Evolutionary conservation across 2,797 vertebrate genomes (phyloP), one percentile per base, ranked within the genome.

Genomic region (Tolypeutes matacus): DNA sequence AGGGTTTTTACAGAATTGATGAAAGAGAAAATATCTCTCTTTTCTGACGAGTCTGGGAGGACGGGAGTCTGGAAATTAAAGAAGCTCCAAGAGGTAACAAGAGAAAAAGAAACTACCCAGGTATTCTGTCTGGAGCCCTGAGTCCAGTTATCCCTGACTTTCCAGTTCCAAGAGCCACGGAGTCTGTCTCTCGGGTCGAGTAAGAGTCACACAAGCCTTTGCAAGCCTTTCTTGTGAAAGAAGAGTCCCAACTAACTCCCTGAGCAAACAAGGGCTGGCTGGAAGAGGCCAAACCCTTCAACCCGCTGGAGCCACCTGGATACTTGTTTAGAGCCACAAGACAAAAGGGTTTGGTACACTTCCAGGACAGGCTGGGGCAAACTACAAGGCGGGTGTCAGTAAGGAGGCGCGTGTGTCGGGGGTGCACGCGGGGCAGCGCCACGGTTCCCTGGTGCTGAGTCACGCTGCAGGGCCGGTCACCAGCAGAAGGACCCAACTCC

Each of bases 161-260:
- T 77, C 73, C 21, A 78, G 56, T 80, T 72, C 39, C 15, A 73
- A 7, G 53, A 60, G 80, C 62, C 69, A 85, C 64, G 62, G 53
- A 65, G 85, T 56, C 88, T 64, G 20, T 56, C 34, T 64, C 49
- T 67, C 39, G 77, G 56, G 12, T 27, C 72, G 83, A 67, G 49
- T n/a, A 81, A 93, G 60, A 83, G 51, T 31, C 36, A 81, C n/a
- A 85, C 76, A 84, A 94, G 56, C 3, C 62, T 87, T 80, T 72
- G 65, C 39, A 80, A 72, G 80, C 13, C 20, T 78, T 60, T 60
- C 62, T n/a, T 83, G 64, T 13, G 83, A 95, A 73, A 77, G 90
- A 39, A 85, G 80, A 39, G 70, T 82, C 53, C 72, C 49, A 90
- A 23, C 49, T 20, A 81, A 62, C 53, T 85, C 42, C 27, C 7